Evolutionary conservation across 1,140 invertebrate genomes (phyloP), one percentile per base, ranked within the genome.

Genomic region (Centruroides sculpturatus): DNA sequence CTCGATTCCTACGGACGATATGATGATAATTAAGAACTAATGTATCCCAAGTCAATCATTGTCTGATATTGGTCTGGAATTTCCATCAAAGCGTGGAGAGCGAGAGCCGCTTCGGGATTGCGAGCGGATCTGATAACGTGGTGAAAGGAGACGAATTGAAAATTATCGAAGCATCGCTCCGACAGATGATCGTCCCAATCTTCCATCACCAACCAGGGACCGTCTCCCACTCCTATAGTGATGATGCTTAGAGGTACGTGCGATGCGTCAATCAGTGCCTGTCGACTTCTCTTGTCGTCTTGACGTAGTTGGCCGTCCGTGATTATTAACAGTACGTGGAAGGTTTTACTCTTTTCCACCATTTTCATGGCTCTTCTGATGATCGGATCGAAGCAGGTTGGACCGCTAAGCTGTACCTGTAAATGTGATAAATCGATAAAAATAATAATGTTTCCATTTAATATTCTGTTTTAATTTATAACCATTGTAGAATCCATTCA

Each of bases 171-270:
- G 46, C 73, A 69, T 57, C 79, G 60, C 63, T 75, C 73, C 0
- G 79, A 76, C 23, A 80, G 67, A 12, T 70, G 70, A 65, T 80
- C 74, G 61, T 80, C 79, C 66, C 79, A 80, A 48, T 77, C 72
- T 49, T 76, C 72, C 76, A 80, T 79, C 51, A 71, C 72, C 54
- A 77, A 73, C 78, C 78, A 80, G 0, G 78, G 79, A 12, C 79
- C 79, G 67, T 81, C 79, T 0, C 80, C 80, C n/a, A 78, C 79
- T 5, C 80, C 80, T 11, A 81, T 77, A 8, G 80, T 74, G 51
- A 81, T 77, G 49, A 81, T 80, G 58, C 77, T 79, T 11, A 81
- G 69, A 4, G 80, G 77, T 59, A 74, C 72, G 35, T 73, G 65
- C 9, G 78, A 79, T 5, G 80, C 80, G 34, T 76, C 70, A 5